phyloP scores from a whole-genome alignment of 2,797 vertebrate genomes.

The Aythya fuligula region DNA sequence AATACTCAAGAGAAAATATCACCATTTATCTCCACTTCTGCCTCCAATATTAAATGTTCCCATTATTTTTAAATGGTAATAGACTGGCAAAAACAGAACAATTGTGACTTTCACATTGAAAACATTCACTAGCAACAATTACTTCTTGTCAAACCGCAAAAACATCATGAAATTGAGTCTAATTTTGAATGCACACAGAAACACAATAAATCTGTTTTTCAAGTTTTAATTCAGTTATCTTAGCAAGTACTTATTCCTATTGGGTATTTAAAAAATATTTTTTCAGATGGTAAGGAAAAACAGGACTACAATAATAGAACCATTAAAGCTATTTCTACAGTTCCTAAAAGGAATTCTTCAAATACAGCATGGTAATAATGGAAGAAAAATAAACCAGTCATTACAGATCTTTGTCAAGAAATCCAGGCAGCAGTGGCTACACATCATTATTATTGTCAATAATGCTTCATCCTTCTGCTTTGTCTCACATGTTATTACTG shows the following conservation, averaged over 20 bases:
- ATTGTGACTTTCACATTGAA: background rate
- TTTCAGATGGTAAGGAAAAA: background rate
- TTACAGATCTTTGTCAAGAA: background rate
- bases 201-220: conserved; percentile 5
- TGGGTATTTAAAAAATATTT: background rate
- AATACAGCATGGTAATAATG: background rate
- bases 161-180: background rate
- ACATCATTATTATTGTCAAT: background rate
- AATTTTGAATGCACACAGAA: background rate
- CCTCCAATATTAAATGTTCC: background rate
- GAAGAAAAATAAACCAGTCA: background rate
- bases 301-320: background rate
- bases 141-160: background rate
- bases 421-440: background rate
- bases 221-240: background rate
- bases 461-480: background rate
- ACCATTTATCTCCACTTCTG: background rate
- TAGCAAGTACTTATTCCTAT: background rate
- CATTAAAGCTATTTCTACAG: background rate
- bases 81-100: background rate
- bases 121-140: conserved; percentile 6
- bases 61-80: conserved; percentile 3
- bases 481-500: background rate
- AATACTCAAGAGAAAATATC: background rate
- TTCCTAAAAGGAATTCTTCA: background rate